Evolutionary conservation across 2,888 invertebrate species (phyloP), one percentile per base, ranked within the genome.

Genomic region (Cosmia pyralina): DNA sequence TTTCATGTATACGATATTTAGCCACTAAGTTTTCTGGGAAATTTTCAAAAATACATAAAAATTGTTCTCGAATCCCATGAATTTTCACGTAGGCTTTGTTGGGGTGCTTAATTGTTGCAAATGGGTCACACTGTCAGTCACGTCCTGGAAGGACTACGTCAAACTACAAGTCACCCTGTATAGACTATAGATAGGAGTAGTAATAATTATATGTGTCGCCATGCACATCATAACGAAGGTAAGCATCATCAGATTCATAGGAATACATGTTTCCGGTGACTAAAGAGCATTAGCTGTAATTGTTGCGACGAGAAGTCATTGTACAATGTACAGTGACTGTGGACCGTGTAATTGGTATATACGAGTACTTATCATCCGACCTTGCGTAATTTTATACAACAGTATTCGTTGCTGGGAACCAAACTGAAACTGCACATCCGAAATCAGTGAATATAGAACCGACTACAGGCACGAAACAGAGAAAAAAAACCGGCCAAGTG

Each of bases 301-400:
- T 22, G 72, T 73, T 70, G 53, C 48, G 65, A 70, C 73, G 68
- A 83, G 73, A 82, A 80, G 73, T 75, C 84, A 86, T 89, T 90
- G 88, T 89, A 84, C 75, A 81, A 81, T 90, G 87, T 89, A 84
- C 77, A 80, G 80, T 77, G 84, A 85, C 84, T 88, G 85, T 75
- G 75, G 81, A 90, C 89, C 92, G 87, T 92, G 90, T 90, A 93
- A 93, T 93, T 91, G 90, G 75, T 69, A 73, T 72, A n/a, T n/a
- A n/a, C n/a, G n/a, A n/a, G n/a, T n/a, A 76, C 75, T 84, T 85
- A 88, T 86, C 80, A 85, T 64, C 46, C 68, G 84, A 85, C 88
- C 90, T 90, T 90, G 86, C 67, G 72, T 76, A 79, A 81, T 83
- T 82, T 69, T 68, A 73, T 67, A 72, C 69, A 84, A 79, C 44